phyloP scores from a whole-genome alignment of 2,888 invertebrate genomes.

The Ptilodon capucinus region DNA sequence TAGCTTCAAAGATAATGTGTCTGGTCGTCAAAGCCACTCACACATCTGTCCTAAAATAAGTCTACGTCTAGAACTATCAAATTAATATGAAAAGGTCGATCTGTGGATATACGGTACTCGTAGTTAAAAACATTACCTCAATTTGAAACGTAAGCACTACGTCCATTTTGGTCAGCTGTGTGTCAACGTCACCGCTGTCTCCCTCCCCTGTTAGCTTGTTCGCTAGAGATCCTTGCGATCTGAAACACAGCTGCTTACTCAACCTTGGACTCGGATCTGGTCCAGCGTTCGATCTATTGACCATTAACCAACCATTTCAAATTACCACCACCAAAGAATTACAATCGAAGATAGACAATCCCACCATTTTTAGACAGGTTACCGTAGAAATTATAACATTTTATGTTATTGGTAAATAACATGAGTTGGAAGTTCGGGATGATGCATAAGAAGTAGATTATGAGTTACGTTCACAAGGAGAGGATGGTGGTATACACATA shows the following conservation, averaged over 20 bases:
- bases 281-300: conserved; percentile 75
- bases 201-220: conserved; percentile 96
- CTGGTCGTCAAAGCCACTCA: too few species aligned
- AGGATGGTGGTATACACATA: conserved; percentile 64
- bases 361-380: conserved; percentile 11
- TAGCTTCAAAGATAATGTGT: too few species aligned
- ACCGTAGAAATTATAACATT: not conserved
- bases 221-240: conserved; percentile 95
- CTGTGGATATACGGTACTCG: too few species aligned
- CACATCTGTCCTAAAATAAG: too few species aligned
- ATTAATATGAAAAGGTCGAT: too few species aligned
- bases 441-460: conserved; percentile 41
- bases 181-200: conserved; percentile 97
- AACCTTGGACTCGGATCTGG: conserved; percentile 82
- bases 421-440: conserved; percentile 16
- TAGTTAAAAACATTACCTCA: conserved; percentile 85
- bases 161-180: conserved; percentile 98
- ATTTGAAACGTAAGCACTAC: conserved; percentile 98
- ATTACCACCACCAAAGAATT: conserved; percentile 48
- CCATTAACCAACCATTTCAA: conserved; percentile 35
- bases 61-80: too few species aligned
- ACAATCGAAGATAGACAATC: conserved; percentile 10
- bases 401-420: conserved; percentile 14
- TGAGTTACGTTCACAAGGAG: conserved; percentile 54
- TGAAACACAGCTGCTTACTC: conserved; percentile 85